Base-by-base conservation (phyloP, 2,888 invertebrate species). In the Actias luna region DNA sequence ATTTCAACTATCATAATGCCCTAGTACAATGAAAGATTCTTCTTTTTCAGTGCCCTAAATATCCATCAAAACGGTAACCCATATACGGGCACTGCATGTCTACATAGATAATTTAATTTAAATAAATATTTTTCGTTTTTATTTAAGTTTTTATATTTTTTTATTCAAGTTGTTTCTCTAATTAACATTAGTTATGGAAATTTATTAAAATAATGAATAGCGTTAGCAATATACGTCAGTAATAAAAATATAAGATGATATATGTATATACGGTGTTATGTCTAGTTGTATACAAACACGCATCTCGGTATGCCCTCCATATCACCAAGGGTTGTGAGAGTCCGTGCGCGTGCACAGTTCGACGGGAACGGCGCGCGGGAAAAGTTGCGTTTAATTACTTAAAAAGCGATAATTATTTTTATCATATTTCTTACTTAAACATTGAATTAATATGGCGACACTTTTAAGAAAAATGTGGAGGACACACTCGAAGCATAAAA, bases 381-480 rank as follows among this genome's bases (percentile, higher is more conserved):
- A 84, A 85, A 83, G 75, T 79, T 75, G 77, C 70, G 71, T 72
- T 67, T 67, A 46, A 65, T 57, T 62, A 67, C 61, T 52, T 59
- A 50, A 18, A 42, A 42, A 42, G 3, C 1, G 7, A 50, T 50
- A 25, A 18, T 31, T 42, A 42, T 8, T 18, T 18, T 42, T 39
- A n/a, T 39, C 8, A 39, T n/a, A 39, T n/a, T 39, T 39, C 7
- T 39, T 18, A 42, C 42, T 8, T 7, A 18, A 42, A 18, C n/a
- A 42, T 42, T 18, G 18, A 33, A 42, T n/a, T n/a, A n/a, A 42
- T 71, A 92, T 91, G 91, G 94, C 95, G 85, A 94, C 94, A 58
- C 93, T 95, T 68, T 85, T 95, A 72, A 91, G 94, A 79, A 94
- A 94, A 82, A 93, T 95, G 82, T 95, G 94, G 95, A 95, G 93